Percentiles rank a stretch among this genome's conserved stretches.
Evolutionary conservation across 2,113 vertebrate genomes (phyloP).

Genomic region (Himantopus leucocephalus): DNA sequence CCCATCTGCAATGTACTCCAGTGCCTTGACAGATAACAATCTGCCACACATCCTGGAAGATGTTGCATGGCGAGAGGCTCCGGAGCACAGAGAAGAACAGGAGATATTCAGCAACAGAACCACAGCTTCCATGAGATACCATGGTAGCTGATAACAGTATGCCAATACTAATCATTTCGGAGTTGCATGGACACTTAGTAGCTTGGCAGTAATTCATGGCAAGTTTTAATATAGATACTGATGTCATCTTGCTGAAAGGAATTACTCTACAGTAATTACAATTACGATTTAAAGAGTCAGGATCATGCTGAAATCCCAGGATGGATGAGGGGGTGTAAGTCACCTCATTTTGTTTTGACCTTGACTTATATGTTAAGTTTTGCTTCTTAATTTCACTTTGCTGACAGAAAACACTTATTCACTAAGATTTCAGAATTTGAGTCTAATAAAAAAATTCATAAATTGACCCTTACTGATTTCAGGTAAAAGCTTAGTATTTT

Average conservation of each 20-base stretch:
- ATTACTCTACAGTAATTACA: neutral
- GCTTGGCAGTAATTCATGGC: neutral
- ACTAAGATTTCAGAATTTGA: neutral
- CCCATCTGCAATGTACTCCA: fast-evolving
- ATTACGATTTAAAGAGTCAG: neutral
- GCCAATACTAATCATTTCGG: neutral
- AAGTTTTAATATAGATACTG: neutral
- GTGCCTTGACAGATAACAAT: neutral
- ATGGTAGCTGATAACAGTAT: neutral
- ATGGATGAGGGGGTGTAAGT: neutral
- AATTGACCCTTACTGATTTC: neutral
- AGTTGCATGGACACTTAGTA: neutral
- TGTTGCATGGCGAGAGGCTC: neutral
- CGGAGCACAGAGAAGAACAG: neutral
- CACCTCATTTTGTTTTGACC: neutral
- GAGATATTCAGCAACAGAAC: neutral
- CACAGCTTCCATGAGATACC: neutral
- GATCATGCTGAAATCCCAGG: neutral
- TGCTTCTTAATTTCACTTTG: neutral
- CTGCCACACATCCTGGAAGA: neutral
- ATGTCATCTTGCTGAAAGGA: neutral
- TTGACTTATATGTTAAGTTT: neutral
- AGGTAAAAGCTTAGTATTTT: neutral
- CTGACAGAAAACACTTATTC: neutral
- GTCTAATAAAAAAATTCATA: neutral